phyloP scores from a whole-genome alignment of 2,888 invertebrate genomes.

The Aporophyla lueneburgensis region DNA sequence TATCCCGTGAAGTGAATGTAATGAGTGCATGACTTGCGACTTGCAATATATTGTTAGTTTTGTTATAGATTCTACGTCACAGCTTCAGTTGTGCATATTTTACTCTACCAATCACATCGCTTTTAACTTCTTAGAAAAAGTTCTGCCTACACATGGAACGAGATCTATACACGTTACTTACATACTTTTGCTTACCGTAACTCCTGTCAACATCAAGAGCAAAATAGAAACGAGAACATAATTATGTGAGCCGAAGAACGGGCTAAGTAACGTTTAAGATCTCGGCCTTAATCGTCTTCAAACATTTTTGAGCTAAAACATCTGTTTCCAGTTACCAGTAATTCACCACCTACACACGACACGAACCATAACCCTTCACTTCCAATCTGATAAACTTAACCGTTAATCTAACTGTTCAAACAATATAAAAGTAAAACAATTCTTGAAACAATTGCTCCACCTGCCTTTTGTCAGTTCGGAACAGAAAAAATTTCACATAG shows the following conservation, averaged over 20 bases:
- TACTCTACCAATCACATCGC: background rate
- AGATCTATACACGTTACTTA: background rate
- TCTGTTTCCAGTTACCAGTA: slow-evolving; percentile 25
- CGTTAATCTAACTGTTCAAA: slow-evolving; percentile 37
- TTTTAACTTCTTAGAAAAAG: background rate
- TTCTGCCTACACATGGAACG: too few species aligned
- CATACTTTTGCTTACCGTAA: background rate
- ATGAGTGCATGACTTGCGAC: slow-evolving; percentile 43
- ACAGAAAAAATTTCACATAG: too few species aligned
- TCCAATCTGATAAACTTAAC: slow-evolving; percentile 52
- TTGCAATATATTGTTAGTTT: slow-evolving; percentile 37
- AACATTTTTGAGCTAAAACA: slow-evolving; percentile 21
- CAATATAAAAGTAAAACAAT: slow-evolving; percentile 48
- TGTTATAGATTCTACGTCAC: background rate
- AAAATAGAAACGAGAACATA: background rate
- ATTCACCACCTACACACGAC: slow-evolving; percentile 49
- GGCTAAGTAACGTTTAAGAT: background rate
- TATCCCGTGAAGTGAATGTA: slow-evolving; percentile 34
- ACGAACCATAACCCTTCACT: slow-evolving; percentile 45
- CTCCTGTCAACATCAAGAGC: background rate
- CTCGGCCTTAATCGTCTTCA: background rate
- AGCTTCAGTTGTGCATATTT: slow-evolving; percentile 3
- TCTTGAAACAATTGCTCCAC: slow-evolving; percentile 15
- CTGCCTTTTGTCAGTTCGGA: background rate
- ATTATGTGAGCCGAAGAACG: background rate